phyloP scores from a whole-genome alignment of 2,797 vertebrate species.

The Malacoctenus gilli region DNA sequence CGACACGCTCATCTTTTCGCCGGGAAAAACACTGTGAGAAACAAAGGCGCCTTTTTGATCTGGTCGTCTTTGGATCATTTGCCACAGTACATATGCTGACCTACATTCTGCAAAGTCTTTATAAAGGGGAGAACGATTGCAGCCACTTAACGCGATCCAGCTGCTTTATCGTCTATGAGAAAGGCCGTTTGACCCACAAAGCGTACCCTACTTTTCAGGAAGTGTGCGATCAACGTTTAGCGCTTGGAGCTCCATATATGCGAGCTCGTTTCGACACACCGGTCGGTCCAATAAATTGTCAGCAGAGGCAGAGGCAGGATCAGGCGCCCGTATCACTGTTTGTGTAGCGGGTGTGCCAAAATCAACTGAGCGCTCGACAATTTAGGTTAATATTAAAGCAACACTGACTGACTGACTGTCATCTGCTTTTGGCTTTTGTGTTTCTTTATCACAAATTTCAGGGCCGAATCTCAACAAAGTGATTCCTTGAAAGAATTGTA shows the following conservation, averaged over 20 bases:
- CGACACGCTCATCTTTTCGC: slow-evolving; percentile 37
- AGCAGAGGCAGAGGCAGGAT: not conserved
- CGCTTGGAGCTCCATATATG: not conserved
- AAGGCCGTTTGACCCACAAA: slow-evolving; percentile 26
- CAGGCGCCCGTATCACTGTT: not conserved
- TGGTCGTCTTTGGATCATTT: slow-evolving; percentile 21
- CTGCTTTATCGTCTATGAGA: slow-evolving; percentile 9
- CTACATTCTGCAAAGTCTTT: slow-evolving; percentile 30
- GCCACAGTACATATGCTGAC: slow-evolving; percentile 18
- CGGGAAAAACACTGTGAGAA: slow-evolving; percentile 32
- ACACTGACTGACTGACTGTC: too few relatives aligned
- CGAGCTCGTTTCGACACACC: not conserved
- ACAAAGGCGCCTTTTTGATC: slow-evolving; percentile 21
- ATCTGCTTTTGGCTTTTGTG: too few relatives aligned
- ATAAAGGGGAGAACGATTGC: slow-evolving; percentile 7
- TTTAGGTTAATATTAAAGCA: not conserved
- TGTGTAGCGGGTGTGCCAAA: not conserved
- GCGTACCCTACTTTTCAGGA: slow-evolving; percentile 19
- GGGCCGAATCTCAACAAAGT: too few relatives aligned
- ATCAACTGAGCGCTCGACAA: not conserved
- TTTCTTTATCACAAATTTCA: too few relatives aligned
- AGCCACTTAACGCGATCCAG: slow-evolving; percentile 15
- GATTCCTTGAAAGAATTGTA: too few relatives aligned
- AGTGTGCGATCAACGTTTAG: slow-evolving; percentile 19
- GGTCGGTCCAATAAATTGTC: slow-evolving; percentile 5